A percentile compares a stretch with the other conserved stretches of the same genome.
These are phyloP conservation scores for Sycophaga agraensis DNA, from an alignment of 1,140 invertebrate genomes.

Conservation along the genomic window DNA sequence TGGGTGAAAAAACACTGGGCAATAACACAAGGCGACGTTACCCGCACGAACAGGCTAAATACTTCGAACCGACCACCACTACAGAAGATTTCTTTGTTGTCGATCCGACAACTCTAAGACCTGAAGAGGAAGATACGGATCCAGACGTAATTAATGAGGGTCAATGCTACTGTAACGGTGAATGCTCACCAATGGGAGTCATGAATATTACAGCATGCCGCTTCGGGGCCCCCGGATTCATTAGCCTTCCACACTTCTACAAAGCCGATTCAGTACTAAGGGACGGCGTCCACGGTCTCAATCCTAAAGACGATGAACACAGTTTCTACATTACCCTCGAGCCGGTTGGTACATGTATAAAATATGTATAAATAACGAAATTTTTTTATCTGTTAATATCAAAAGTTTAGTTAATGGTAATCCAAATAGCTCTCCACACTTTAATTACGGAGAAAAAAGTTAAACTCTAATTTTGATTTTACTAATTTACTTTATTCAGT, in stretches of 20 bases:
- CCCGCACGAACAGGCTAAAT: slow-evolving; percentile 50
- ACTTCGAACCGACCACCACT: slow-evolving; percentile 49
- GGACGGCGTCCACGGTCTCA: slow-evolving; percentile 61
- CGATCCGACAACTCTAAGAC: slow-evolving; percentile 35
- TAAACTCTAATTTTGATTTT: too few species aligned
- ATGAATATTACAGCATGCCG: slow-evolving; percentile 57
- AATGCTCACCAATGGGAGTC: slow-evolving; percentile 68
- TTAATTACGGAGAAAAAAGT: too few species aligned
- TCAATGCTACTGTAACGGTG: slow-evolving; percentile 70
- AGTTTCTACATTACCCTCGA: slow-evolving; percentile 65
- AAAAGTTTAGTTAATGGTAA: too few species aligned
- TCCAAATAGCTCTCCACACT: too few species aligned
- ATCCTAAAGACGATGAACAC: slow-evolving; percentile 62
- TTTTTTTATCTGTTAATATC: too few species aligned
- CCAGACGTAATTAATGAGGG: slow-evolving; percentile 62
- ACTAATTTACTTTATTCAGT: too few species aligned
- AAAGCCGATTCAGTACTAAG: slow-evolving; percentile 62
- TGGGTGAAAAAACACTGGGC: slow-evolving; percentile 49
- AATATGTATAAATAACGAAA: too few species aligned
- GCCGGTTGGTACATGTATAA: slow-evolving; percentile 60
- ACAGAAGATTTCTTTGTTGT: slow-evolving; percentile 48
- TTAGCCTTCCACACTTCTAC: slow-evolving; percentile 74
- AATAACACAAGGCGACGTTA: slow-evolving; percentile 50
- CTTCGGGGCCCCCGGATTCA: slow-evolving; percentile 65
- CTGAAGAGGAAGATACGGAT: slow-evolving; percentile 45